Conservation (phyloP, 2,797 vertebrate species). For the Labeo calbasu region DNA sequence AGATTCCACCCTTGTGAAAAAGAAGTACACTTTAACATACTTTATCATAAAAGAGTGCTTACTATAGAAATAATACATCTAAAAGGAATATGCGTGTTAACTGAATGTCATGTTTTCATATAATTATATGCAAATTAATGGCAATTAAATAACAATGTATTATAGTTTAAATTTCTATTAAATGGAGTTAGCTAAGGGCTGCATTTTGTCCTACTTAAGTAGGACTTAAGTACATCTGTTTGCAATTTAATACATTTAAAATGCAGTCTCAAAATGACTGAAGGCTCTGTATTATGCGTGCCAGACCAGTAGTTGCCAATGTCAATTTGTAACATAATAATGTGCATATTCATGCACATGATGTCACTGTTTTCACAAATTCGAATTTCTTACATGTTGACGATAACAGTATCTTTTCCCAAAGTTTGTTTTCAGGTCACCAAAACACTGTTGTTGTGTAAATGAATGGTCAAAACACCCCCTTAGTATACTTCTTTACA, state of each 20-base stretch:
- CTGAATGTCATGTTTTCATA: not conserved
- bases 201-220: not conserved
- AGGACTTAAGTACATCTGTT: not conserved
- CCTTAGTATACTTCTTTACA: not conserved
- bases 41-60: not conserved
- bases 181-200: not conserved
- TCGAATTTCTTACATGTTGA: not conserved
- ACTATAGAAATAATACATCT: not conserved
- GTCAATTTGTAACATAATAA: not conserved
- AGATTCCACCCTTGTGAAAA: not conserved
- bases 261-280: not conserved
- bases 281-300: not conserved
- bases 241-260: not conserved
- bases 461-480: not conserved
- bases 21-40: not conserved
- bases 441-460: not conserved
- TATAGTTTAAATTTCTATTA: not conserved
- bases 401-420: not conserved
- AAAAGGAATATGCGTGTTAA: not conserved
- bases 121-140: not conserved
- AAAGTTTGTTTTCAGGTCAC: not conserved
- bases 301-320: not conserved
- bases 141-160: not conserved
- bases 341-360: too few relatives aligned
- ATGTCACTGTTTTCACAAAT: too few relatives aligned